phyloP scores from a whole-genome alignment of 2,888 invertebrate species.

The Corbicula japonica region DNA sequence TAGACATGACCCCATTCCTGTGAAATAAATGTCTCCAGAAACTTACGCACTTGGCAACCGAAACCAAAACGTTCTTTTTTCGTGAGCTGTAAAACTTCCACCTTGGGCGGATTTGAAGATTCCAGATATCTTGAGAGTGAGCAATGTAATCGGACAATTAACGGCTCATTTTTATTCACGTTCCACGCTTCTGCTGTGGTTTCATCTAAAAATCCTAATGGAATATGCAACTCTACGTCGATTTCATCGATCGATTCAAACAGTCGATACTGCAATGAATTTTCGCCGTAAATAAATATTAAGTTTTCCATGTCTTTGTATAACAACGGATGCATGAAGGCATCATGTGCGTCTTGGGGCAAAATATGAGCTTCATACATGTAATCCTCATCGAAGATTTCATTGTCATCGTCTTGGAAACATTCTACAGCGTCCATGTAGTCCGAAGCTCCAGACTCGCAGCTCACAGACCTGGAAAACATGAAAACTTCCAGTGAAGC shows the following conservation, averaged over 20 bases:
- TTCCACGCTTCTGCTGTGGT: slow-evolving; percentile 80
- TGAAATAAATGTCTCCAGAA: too few relatives aligned
- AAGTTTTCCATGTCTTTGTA: slow-evolving; percentile 75
- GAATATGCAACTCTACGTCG: slow-evolving; percentile 77
- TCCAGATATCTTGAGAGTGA: slow-evolving; percentile 75
- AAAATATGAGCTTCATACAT: too few relatives aligned
- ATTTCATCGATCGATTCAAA: slow-evolving; percentile 78
- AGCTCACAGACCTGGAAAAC: slow-evolving; percentile 60
- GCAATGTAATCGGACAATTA: slow-evolving; percentile 75
- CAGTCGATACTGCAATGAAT: slow-evolving; percentile 66
- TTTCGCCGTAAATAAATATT: slow-evolving; percentile 70
- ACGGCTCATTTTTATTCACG: slow-evolving; percentile 72
- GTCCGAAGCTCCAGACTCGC: slow-evolving; percentile 67
- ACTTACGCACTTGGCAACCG: too few relatives aligned
- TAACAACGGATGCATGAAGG: slow-evolving; percentile 58
- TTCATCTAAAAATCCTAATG: slow-evolving; percentile 60
- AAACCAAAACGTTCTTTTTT: slow-evolving; percentile 78
- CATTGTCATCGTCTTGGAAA: too few relatives aligned
- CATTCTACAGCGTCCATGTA: slow-evolving; percentile 72
- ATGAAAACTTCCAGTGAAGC: background rate
- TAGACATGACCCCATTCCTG: too few relatives aligned
- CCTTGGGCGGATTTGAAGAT: slow-evolving; percentile 72
- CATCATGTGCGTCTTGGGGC: too few relatives aligned
- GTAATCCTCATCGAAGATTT: too few relatives aligned
- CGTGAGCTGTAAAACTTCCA: slow-evolving; percentile 80